Base-by-base conservation (phyloP, 1,140 invertebrate genomes). In the Conopomorpha cramerella region DNA sequence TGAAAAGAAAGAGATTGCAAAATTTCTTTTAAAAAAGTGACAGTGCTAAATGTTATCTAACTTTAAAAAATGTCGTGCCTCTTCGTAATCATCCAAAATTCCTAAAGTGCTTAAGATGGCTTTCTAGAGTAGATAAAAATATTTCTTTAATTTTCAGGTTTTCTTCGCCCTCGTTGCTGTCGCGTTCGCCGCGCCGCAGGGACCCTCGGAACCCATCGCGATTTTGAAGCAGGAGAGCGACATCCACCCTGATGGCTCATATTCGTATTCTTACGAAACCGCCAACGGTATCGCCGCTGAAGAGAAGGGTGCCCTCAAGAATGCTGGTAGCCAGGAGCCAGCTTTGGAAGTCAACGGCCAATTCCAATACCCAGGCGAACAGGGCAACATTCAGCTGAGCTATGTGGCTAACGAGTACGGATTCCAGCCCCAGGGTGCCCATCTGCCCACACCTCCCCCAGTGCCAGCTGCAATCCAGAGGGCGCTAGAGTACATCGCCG, bases 201-300 rank as follows among this genome's bases (percentile, higher is more conserved):
- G 53, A 29, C 55, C 54, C 1, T 73, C 64, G 11, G 81, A 83
- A 37, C 79, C 77, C 8, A 82, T 85, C 39, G 81, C 82, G 23
- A 86, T 86, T 39, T 38, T 86, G 11, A 66, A 76, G 23, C 84
- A 85, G 53, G 78, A 81, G 39, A 81, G 81, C 50, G 74, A 84
- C 55, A 79, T 85, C 25, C 84, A 84, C 49, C 82, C 79, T 16
- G 86, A 87, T 56, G 86, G 86, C 36, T 83, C 83, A 3, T 88
- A 86, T 65, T 81, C 82, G 50, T 87, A 71, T 51, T 73, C 70
- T 16, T 85, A 73, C 51, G 81, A 84, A 46, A 83, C 81, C 16
- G 81, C 55, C 0, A 84, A 86, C 49, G 83, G 83, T 14, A 85
- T 84, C 27, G 31, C 41, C 0, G 76, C 76, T 8, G 43, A 81